Evolutionary conservation across 2,888 invertebrate genomes (phyloP).

Genomic region (Thymelicus lineola): DNA sequence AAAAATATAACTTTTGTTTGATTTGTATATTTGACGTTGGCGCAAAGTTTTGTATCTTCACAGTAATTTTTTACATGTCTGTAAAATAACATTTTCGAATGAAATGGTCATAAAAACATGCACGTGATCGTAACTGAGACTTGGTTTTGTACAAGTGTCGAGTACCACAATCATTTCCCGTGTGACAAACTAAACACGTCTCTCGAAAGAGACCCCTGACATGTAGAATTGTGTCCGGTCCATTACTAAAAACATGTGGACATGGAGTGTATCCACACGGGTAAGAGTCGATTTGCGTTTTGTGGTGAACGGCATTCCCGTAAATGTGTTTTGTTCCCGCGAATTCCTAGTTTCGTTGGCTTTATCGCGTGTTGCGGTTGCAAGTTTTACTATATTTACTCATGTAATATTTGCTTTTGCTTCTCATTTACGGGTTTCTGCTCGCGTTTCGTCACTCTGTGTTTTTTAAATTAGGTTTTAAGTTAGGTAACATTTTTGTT

Average conservation of each 20-base stretch:
- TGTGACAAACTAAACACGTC: conserved; percentile 19
- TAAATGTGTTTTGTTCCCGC: conserved; percentile 40
- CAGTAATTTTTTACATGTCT: no score
- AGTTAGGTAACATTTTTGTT: no score
- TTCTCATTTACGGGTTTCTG: conserved; percentile 16
- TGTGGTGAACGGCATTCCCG: conserved; percentile 45
- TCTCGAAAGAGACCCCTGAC: conserved; percentile 25
- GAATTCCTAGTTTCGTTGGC: conserved; percentile 32
- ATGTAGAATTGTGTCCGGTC: conserved; percentile 29
- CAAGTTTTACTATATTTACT: conserved; percentile 24
- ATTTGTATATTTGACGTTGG: neutral
- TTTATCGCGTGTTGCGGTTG: conserved; percentile 29
- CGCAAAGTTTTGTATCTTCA: no score
- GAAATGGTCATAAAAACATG: neutral
- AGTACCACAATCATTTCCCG: conserved; percentile 13
- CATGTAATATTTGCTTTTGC: conserved; percentile 17
- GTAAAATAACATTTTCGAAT: no score
- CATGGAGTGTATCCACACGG: conserved; percentile 40
- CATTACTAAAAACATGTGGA: conserved; percentile 39
- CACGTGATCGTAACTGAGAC: neutral
- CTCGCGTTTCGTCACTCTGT: conserved; percentile 2
- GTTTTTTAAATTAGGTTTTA: neutral
- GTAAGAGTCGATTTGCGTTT: conserved; percentile 46
- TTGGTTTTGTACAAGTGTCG: neutral
- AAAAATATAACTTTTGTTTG: neutral